Evolutionary conservation across 2,888 invertebrate genomes (phyloP).

Genomic region (Hoplodrina ambigua): DNA sequence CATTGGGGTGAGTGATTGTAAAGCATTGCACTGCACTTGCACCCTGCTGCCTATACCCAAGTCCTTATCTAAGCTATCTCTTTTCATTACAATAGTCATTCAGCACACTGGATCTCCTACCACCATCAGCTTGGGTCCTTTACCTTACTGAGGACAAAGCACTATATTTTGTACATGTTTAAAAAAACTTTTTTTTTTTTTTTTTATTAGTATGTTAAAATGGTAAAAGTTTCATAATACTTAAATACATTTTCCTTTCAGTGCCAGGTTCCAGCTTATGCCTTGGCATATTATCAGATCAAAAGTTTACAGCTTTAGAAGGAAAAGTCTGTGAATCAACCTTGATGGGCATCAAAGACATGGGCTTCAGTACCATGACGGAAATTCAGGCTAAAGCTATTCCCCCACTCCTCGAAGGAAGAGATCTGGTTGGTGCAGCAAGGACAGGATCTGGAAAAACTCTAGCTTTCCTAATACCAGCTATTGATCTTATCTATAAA

Average conservation of each 20-base stretch:
- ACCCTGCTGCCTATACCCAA: no score
- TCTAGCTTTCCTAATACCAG: constrained; percentile 98
- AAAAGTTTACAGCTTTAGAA: constrained; percentile 90
- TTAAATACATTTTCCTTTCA: constrained; percentile 70
- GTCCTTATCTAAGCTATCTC: no score
- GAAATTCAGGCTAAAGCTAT: constrained; percentile 98
- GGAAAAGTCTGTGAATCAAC: constrained; percentile 95
- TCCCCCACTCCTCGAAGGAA: constrained; percentile 96
- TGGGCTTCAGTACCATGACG: constrained; percentile 98
- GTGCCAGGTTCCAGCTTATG: constrained; percentile 92
- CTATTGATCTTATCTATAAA: constrained; percentile 97
- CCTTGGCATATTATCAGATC: constrained; percentile 91
- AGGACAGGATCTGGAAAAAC: constrained; percentile 99
- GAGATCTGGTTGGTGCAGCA: constrained; percentile 98
- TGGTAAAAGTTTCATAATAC: background rate
- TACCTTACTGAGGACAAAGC: no score
- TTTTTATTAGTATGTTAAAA: no score
- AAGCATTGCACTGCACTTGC: no score
- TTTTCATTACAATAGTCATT: no score
- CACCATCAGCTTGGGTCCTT: no score
- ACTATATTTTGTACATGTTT: no score
- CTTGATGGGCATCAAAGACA: constrained; percentile 95
- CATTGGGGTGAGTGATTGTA: no score
- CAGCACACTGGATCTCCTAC: no score
- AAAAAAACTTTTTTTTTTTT: no score